These are phyloP conservation scores for Eurystomus glaucurus DNA, from an alignment of 2,797 vertebrate species.

Conservation along the genomic window DNA sequence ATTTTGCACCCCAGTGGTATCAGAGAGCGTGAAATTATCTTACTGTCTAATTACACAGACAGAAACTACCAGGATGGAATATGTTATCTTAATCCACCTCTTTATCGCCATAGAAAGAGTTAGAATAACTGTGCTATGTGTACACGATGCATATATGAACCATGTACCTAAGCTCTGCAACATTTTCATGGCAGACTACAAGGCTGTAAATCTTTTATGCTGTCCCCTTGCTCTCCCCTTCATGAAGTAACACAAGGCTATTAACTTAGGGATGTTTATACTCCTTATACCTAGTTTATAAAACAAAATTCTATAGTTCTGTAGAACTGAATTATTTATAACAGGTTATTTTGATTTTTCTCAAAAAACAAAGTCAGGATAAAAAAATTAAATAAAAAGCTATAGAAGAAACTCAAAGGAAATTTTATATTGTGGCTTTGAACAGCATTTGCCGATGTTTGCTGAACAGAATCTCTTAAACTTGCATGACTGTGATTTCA, in stretches of 20 bases:
- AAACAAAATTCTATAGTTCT: constrained; percentile 3
- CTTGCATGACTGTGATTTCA: constrained; percentile 26
- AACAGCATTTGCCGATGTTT: constrained; percentile 65
- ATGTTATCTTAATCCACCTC: background rate
- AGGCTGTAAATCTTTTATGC: background rate
- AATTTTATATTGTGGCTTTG: constrained; percentile 30
- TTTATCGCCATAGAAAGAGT: background rate
- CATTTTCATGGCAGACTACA: background rate
- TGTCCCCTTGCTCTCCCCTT: background rate
- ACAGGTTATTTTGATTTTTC: background rate
- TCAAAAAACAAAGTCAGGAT: background rate
- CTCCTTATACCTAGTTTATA: background rate
- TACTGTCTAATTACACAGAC: background rate
- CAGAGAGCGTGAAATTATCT: background rate
- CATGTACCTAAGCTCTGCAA: background rate
- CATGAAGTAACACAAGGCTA: background rate
- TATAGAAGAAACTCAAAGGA: constrained; percentile 49
- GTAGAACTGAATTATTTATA: background rate
- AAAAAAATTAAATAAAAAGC: constrained; percentile 34
- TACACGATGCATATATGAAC: background rate
- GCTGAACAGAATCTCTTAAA: constrained; percentile 50
- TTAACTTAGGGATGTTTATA: background rate
- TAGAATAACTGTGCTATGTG: background rate
- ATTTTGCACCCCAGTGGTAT: background rate
- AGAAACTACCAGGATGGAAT: background rate